Percentiles rank a stretch among this genome's conserved stretches.
Evolutionary conservation across 92 coral and sea anemone species (phyloP).

Genomic region (Phymanthus crucifer): DNA sequence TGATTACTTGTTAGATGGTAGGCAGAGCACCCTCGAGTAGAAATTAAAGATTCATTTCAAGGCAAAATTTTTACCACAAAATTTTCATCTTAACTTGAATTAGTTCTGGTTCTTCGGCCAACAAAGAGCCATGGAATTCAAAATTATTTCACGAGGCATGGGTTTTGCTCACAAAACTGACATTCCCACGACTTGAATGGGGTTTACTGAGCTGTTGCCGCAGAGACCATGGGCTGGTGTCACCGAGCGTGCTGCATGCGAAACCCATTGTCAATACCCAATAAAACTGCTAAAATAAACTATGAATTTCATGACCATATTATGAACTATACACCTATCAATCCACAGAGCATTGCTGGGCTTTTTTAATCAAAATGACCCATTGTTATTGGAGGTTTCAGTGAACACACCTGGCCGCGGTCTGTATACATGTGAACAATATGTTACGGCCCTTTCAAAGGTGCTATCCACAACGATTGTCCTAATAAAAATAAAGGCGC

Average conservation of each 20-base stretch:
- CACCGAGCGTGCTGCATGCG: not conserved
- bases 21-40: not conserved
- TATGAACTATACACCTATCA: constrained; percentile 13
- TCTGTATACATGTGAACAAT: constrained; percentile 19
- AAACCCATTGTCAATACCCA: constrained; percentile 19
- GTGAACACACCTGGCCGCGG: constrained; percentile 30
- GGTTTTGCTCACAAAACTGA: not conserved
- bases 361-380: constrained; percentile 19
- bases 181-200: constrained; percentile 13
- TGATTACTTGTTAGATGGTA: not conserved
- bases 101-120: not conserved
- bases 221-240: constrained; percentile 11
- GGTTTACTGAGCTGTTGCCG: constrained; percentile 4
- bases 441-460: constrained; percentile 19
- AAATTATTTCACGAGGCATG: not conserved
- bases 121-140: constrained; percentile 1
- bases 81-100: not conserved
- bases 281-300: constrained; percentile 8
- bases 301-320: constrained; percentile 3
- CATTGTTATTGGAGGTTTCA: constrained; percentile 20
- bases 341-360: not conserved
- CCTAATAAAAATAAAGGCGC: constrained; percentile 29
- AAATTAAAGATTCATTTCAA: constrained; percentile 1
- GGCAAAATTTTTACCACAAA: not conserved
- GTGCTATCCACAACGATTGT: constrained; percentile 28